These are phyloP conservation scores for Pelobates cultripes DNA, from an alignment of 2,797 vertebrate genomes.

Conservation along the genomic window DNA sequence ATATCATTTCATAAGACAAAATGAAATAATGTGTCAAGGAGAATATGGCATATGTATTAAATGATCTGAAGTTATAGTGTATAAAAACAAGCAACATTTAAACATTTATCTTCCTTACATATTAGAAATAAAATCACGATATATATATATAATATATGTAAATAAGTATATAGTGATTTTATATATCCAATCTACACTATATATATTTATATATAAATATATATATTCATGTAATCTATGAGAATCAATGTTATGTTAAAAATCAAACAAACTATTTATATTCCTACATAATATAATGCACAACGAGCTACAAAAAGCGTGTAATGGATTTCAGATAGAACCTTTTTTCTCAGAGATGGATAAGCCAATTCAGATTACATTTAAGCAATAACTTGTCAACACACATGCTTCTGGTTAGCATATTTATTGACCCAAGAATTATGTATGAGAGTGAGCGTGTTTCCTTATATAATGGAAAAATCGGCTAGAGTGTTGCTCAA, in stretches of 20 bases:
- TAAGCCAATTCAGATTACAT: conserved; percentile 56
- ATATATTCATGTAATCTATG: conserved; percentile 15
- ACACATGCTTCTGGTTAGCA: conserved; percentile 52
- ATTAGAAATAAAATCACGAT: too few species aligned
- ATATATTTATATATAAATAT: conserved; percentile 1
- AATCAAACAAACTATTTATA: conserved; percentile 56
- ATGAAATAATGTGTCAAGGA: too few species aligned
- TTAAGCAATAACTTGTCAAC: conserved; percentile 57
- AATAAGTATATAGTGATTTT: too few species aligned
- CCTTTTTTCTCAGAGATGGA: conserved; percentile 51
- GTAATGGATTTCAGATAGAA: conserved; percentile 57
- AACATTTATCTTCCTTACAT: too few species aligned
- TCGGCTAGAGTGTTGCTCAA: conserved; percentile 17
- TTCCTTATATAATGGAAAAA: conserved; percentile 26
- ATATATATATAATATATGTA: too few species aligned
- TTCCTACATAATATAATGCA: conserved; percentile 50
- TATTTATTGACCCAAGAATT: conserved; percentile 57
- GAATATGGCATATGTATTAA: too few species aligned
- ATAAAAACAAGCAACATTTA: too few species aligned
- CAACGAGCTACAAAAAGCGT: conserved; percentile 46
- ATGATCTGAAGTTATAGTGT: too few species aligned
- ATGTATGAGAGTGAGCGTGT: conserved; percentile 33
- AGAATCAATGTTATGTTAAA: conserved; percentile 49
- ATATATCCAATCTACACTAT: too few species aligned
- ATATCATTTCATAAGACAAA: too few species aligned